Conservation (phyloP, 2,888 invertebrate species). For the Trissolcus brochymenae region DNA sequence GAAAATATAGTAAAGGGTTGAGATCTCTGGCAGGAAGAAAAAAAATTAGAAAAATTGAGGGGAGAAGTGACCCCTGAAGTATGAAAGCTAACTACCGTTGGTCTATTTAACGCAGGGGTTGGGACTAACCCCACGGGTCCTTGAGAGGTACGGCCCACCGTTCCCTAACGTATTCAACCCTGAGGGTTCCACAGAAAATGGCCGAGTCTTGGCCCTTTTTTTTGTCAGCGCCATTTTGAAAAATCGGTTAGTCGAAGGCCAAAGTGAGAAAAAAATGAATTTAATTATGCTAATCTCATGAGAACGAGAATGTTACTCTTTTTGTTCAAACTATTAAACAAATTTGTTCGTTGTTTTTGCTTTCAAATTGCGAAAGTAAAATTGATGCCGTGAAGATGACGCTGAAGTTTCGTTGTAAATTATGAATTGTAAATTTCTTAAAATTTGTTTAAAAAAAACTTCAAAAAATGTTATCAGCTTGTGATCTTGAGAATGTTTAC, state of each 20-base stretch:
- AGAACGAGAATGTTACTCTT: neutral
- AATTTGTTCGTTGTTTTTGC: too few relatives aligned
- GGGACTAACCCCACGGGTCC: slow-evolving; percentile 47
- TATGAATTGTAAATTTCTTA: neutral
- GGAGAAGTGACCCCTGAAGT: slow-evolving; percentile 19
- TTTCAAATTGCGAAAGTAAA: too few relatives aligned
- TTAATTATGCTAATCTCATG: neutral
- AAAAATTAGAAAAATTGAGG: slow-evolving; percentile 14
- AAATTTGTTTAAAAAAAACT: neutral
- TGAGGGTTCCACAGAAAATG: slow-evolving; percentile 30
- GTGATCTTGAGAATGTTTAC: slow-evolving; percentile 23
- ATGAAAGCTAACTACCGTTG: slow-evolving; percentile 17
- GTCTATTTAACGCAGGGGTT: slow-evolving; percentile 23
- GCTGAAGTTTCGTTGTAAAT: neutral
- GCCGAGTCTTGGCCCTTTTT: slow-evolving; percentile 18
- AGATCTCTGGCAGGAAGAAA: slow-evolving; percentile 13
- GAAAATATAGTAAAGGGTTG: slow-evolving; percentile 26
- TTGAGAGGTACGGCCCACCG: slow-evolving; percentile 36
- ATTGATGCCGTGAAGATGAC: neutral
- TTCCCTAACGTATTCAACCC: slow-evolving; percentile 26
- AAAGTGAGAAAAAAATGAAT: slow-evolving; percentile 1
- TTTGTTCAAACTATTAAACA: too few relatives aligned
- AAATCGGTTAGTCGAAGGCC: slow-evolving; percentile 8
- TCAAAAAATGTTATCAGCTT: too few relatives aligned
- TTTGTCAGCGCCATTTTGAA: slow-evolving; percentile 47